Conservation (phyloP, 1,140 invertebrate genomes). For the Drosophila carrolli region DNA sequence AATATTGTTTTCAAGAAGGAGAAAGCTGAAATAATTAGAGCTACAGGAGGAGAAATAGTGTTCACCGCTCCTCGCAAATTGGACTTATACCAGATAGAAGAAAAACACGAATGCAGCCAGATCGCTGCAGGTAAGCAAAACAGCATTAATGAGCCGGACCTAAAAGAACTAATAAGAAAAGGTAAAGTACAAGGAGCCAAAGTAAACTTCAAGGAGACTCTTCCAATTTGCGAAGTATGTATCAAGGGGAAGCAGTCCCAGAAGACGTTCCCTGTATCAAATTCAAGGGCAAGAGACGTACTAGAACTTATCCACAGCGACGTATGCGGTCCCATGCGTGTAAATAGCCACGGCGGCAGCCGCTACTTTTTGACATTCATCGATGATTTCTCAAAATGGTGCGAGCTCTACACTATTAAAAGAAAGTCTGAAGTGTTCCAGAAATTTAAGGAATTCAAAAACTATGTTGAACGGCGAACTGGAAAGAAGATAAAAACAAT, state of each 20-base stretch:
- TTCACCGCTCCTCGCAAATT: conserved; percentile 2
- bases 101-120: background rate
- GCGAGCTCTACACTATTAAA: conserved; percentile 5
- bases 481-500: conserved; percentile 13
- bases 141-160: conserved; percentile 11
- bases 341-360: conserved; percentile 3
- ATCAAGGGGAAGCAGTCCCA: conserved; percentile 19
- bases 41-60: conserved; percentile 9
- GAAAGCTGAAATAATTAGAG: conserved; percentile 5
- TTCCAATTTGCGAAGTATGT: conserved; percentile 23
- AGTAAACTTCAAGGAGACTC: conserved; percentile 5
- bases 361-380: conserved; percentile 2
- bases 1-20: conserved; percentile 7
- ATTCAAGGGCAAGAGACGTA: background rate
- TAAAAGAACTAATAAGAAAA: conserved; percentile 24
- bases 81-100: conserved; percentile 19
- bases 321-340: background rate
- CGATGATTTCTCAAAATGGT: conserved; percentile 10
- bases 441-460: conserved; percentile 9
- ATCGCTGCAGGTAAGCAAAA: background rate
- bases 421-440: conserved; percentile 3
- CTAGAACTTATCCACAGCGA: conserved; percentile 2
- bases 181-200: conserved; percentile 5
- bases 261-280: conserved; percentile 1
- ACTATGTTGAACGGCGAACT: conserved; percentile 10